Evolutionary conservation across 2,797 vertebrate species (phyloP), one percentile per base, ranked within the genome.

Genomic region (Varecia variegata): DNA sequence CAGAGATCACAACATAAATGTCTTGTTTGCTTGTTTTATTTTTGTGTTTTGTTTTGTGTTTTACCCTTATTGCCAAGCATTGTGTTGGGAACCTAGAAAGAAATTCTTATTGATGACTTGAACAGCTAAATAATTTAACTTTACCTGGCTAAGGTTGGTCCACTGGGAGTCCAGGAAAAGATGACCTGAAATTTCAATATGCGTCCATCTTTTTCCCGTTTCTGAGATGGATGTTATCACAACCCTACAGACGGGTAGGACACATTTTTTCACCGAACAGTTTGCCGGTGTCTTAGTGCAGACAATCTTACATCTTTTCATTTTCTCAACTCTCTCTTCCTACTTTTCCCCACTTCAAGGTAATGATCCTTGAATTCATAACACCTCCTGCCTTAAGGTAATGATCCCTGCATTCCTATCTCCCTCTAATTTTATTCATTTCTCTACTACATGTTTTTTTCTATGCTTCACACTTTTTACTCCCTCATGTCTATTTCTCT

Each of bases 331-430:
- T 87, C 52, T 73, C 7, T 86, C 76, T 67, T 76, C n/a, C 23
- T 90, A 52, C 20, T 88, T 91, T 95, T 84, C 40, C 52, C 32
- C 54, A 93, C 30, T 84, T 85, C 32, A 67, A 73, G 38, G 52
- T 95, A 97, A 97, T 88, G 95, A 95, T 93, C 83, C 88, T 80
- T 82, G 73, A 94, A 94, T 95, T 97, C 17, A n/a, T 92, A 95
- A 92, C 14, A 90, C 80, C 68, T 96, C 50, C 52, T 83, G 65
- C 79, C 18, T 96, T 79, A 94, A 86, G 62, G 76, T 94, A 97
- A 97, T 97, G 96, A 95, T 56, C 77, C 93, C 50, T 76, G 79
- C 86, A 93, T 95, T 96, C 21, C 74, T 76, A 68, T 82, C 40
- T 95, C 54, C 45, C 32, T 86, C 56, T 74, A 30, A 96, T 88